phyloP scores from a whole-genome alignment of 1,140 invertebrate genomes.

The Drosophila sturtevanti region DNA sequence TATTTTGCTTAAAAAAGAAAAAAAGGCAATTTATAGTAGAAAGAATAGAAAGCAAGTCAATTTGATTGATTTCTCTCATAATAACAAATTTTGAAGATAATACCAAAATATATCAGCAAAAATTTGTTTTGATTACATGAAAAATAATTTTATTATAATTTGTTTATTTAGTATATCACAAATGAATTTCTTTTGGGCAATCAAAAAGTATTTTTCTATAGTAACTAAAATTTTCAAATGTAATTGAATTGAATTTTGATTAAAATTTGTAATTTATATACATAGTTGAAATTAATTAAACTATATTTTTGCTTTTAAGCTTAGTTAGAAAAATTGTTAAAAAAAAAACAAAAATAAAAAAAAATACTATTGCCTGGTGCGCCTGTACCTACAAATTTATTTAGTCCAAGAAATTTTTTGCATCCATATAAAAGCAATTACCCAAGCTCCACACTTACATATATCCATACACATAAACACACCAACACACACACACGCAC shows the following conservation, averaged over 20 bases:
- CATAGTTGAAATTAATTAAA: neutral
- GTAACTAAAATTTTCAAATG: neutral
- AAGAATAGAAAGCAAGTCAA: neutral
- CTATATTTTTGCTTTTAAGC: conserved; percentile 1
- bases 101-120: neutral
- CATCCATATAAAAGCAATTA: conserved; percentile 3
- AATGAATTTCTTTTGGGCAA: neutral
- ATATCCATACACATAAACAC: conserved; percentile 14
- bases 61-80: neutral
- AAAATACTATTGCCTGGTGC: no score
- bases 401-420: conserved; percentile 2
- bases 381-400: conserved; percentile 2
- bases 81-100: neutral
- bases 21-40: neutral
- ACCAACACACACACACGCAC: conserved; percentile 27
- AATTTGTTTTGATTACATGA: neutral
- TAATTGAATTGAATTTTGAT: neutral
- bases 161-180: no score
- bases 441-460: conserved; percentile 15
- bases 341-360: no score
- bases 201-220: neutral
- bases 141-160: no score
- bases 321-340: neutral
- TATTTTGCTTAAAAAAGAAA: no score
- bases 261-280: neutral